phyloP scores from a whole-genome alignment of 2,797 vertebrate genomes.

The Lepilemur septentrionalis region DNA sequence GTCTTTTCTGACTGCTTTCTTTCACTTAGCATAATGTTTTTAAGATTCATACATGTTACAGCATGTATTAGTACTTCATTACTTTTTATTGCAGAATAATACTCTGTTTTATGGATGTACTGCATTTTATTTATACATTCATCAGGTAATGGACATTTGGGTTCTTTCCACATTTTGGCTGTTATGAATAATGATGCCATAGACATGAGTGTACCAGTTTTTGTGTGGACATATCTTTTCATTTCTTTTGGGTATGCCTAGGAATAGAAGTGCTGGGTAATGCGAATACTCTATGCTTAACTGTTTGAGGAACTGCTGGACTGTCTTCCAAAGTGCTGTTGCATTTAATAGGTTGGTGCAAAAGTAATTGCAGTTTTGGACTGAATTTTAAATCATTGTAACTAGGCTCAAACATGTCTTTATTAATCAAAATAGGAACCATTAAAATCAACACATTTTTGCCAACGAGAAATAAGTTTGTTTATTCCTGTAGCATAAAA shows the following conservation, averaged over 20 bases:
- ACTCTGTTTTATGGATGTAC: neutral
- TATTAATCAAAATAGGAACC: too few species aligned
- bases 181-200: neutral
- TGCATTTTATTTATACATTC: neutral
- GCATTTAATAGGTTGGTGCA: neutral
- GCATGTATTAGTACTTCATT: neutral
- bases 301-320: neutral
- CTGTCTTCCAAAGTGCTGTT: neutral
- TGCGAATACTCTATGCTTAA: neutral
- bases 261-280: neutral
- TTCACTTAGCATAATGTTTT: neutral
- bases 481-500: too few species aligned
- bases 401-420: too few species aligned
- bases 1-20: neutral
- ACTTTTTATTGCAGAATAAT: neutral
- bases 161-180: neutral
- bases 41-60: neutral
- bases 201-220: neutral
- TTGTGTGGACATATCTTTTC: neutral
- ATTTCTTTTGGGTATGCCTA: neutral
- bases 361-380: too few species aligned
- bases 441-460: too few species aligned
- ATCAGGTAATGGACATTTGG: neutral
- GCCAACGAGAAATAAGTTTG: too few species aligned
- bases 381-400: too few species aligned